phyloP scores from a whole-genome alignment of 1,140 invertebrate species.

The Homalodisca vitripennis region DNA sequence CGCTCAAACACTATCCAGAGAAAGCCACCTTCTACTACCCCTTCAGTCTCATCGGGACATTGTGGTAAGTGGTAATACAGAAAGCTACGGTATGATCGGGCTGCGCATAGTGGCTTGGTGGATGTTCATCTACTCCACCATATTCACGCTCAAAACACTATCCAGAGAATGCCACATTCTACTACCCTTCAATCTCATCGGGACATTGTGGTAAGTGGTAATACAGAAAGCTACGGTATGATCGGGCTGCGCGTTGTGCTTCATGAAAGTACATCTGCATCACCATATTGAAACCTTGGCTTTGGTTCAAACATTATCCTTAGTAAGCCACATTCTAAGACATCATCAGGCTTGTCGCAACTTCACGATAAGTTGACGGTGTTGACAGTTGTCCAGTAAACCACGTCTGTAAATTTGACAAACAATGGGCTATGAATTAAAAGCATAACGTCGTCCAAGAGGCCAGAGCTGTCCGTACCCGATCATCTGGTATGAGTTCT shows the following conservation, averaged over 20 bases:
- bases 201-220: conserved; percentile 71
- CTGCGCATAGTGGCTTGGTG: conserved; percentile 77
- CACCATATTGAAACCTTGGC: conserved; percentile 78
- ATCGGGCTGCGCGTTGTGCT: conserved; percentile 69
- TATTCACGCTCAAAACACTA: conserved; percentile 82
- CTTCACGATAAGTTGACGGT: conserved; percentile 70
- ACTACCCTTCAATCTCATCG: conserved; percentile 74
- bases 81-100: conserved; percentile 78
- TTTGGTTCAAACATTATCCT: conserved; percentile 77
- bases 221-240: no score
- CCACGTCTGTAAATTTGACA: no score
- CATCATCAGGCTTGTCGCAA: conserved; percentile 75
- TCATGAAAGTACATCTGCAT: conserved; percentile 85
- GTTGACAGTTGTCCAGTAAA: no score
- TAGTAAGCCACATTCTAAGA: conserved; percentile 73
- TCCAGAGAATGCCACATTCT: conserved; percentile 73
- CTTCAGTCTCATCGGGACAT: conserved; percentile 73
- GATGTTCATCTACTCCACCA: conserved; percentile 78
- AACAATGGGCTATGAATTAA: no score
- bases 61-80: conserved; percentile 74
- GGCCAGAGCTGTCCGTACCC: no score
- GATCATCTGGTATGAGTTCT: no score
- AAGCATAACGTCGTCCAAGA: no score
- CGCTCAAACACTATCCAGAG: conserved; percentile 75
- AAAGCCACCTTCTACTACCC: conserved; percentile 70